Base-by-base conservation (phyloP, 2,888 invertebrate species). In the Parnassius glacialis region DNA sequence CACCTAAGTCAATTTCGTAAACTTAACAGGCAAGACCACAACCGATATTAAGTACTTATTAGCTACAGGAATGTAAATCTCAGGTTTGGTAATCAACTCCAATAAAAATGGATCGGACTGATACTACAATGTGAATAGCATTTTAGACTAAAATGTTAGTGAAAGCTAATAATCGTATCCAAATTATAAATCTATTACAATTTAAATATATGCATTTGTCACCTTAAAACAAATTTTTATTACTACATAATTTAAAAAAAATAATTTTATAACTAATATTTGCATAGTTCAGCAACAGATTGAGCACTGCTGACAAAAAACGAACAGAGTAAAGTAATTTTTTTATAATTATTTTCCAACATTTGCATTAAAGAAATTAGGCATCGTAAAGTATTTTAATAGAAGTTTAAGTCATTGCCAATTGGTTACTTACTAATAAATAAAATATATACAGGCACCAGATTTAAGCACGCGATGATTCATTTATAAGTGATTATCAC, bases 21-120 rank as follows among this genome's bases (percentile, higher is more conserved):
- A 90, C 90, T 90, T 92, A 92, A 90, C 90, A 92, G 92, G 92
- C 92, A 92, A 92, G 92, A 92, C 92, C 92, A 92, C 91, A 92
- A 92, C 92, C 92, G 87, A 92, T 90, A 91, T 88, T 91, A 92
- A 91, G 91, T 92, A 92, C 91, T 90, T 90, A 90, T 79, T 72
- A 81, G 80, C 90, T 92, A 92, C 85, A 87, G 92, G 91, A 92
- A 91, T 92, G 88, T 83, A 83, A 81, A 81, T 82, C 78, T 84
- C 80, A 76, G 73, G 73, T 74, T 74, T 69, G 67, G 68, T 71
- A 65, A 64, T 65, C 63, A 67, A 74, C 75, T 73, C 69, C 70
- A 77, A 74, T 73, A 9, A 48, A 13, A 83, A 80, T 81, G 80
- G 80, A 83, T 84, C 75, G 77, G 78, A 82, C 76, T 74, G 74